phyloP scores from a whole-genome alignment of 2,888 invertebrate genomes.

The Ormyrus thymus region DNA sequence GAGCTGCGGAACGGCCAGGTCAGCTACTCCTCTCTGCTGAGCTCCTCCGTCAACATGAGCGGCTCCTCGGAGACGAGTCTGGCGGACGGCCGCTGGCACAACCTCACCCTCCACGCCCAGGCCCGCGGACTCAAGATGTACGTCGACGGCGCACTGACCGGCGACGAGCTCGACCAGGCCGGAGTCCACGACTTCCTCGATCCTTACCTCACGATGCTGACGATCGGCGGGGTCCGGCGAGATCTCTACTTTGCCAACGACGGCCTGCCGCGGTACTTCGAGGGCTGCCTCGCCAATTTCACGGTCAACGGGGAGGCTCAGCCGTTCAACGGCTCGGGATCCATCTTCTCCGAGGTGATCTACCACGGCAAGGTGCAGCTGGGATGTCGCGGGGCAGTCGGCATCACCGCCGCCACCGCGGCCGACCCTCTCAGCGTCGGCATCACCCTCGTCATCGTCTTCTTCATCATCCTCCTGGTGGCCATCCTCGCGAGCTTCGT shows the following conservation, averaged over 20 bases:
- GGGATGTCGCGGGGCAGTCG: slow-evolving; percentile 86
- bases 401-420: slow-evolving; percentile 82
- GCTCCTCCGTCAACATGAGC: slow-evolving; percentile 89
- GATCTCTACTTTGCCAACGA: slow-evolving; percentile 78
- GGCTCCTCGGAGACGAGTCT: slow-evolving; percentile 79
- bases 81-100: slow-evolving; percentile 93
- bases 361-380: slow-evolving; percentile 83
- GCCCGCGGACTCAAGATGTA: slow-evolving; percentile 83
- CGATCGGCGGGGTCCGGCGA: slow-evolving; percentile 85
- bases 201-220: slow-evolving; percentile 88
- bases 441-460: slow-evolving; percentile 93
- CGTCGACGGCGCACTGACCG: slow-evolving; percentile 83
- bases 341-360: slow-evolving; percentile 83
- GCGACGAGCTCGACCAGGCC: slow-evolving; percentile 90
- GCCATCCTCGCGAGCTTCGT: slow-evolving; percentile 93
- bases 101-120: slow-evolving; percentile 84
- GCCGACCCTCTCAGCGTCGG: slow-evolving; percentile 94
- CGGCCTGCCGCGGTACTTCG: slow-evolving; percentile 81
- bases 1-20: slow-evolving; percentile 87
- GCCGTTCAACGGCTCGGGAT: slow-evolving; percentile 91
- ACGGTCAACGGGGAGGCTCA: slow-evolving; percentile 92
- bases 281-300: slow-evolving; percentile 93
- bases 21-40: slow-evolving; percentile 87
- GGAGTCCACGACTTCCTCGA: slow-evolving; percentile 94
- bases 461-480: slow-evolving; percentile 92